Conservation (phyloP, 2,888 invertebrate genomes). For the Ditylenchus weischeri region DNA sequence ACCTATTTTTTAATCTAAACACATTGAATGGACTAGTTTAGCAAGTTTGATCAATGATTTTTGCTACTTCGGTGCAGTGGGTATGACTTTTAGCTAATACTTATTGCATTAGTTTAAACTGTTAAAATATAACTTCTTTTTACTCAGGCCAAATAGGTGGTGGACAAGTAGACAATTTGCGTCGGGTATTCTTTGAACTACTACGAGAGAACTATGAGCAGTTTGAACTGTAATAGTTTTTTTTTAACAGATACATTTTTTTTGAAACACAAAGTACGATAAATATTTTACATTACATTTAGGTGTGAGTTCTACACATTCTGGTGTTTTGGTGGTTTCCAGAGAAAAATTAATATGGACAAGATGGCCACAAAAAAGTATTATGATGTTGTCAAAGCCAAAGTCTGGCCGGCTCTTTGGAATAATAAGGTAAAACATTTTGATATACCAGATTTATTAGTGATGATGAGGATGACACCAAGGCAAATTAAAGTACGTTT, state of each 20-base stretch:
- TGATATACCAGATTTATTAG: background rate
- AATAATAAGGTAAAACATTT: background rate
- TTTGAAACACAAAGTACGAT: too few relatives aligned
- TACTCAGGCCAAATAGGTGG: slow-evolving; percentile 24
- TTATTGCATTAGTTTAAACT: slow-evolving; percentile 1
- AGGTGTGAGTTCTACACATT: slow-evolving; percentile 40
- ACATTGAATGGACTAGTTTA: background rate
- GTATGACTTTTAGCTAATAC: slow-evolving; percentile 17
- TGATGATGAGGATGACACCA: background rate
- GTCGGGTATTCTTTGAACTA: slow-evolving; percentile 29
- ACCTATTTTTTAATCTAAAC: too few relatives aligned
- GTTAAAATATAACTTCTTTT: slow-evolving; percentile 2
- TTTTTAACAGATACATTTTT: too few relatives aligned
- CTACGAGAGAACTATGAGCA: slow-evolving; percentile 37
- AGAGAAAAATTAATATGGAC: slow-evolving; percentile 32
- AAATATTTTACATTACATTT: too few relatives aligned
- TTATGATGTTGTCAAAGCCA: slow-evolving; percentile 14
- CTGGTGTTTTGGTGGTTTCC: slow-evolving; percentile 36
- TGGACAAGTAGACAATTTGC: slow-evolving; percentile 22
- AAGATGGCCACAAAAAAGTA: slow-evolving; percentile 11
- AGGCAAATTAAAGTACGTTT: background rate
- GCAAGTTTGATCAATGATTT: slow-evolving; percentile 55
- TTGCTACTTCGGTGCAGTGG: slow-evolving; percentile 51
- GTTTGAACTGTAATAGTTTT: slow-evolving; percentile 28
- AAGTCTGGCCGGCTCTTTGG: slow-evolving; percentile 23